Conservation (phyloP, 2,113 vertebrate genomes). For the Vanacampus margaritifer region DNA sequence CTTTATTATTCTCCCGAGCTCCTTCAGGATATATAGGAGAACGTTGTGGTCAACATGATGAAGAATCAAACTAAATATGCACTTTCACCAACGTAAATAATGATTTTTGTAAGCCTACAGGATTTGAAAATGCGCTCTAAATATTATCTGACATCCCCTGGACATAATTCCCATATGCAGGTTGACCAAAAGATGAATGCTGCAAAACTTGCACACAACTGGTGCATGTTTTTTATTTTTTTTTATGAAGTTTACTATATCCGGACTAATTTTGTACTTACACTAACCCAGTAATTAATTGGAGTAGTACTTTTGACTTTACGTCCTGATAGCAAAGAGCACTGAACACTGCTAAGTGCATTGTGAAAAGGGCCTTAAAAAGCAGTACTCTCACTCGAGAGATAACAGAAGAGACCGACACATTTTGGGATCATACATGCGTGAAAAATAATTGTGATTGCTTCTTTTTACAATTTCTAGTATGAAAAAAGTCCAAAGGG, state of each 20-base stretch:
- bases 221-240: not conserved
- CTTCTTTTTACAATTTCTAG: too few relatives aligned
- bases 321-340: too few relatives aligned
- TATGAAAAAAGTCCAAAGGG: too few relatives aligned
- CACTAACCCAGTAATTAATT: too few relatives aligned
- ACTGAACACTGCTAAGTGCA: too few relatives aligned
- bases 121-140: not conserved
- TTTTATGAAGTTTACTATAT: not conserved
- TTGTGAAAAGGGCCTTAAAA: too few relatives aligned
- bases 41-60: conserved; percentile 28
- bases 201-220: not conserved
- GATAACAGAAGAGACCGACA: too few relatives aligned
- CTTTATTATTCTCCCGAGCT: conserved; percentile 46
- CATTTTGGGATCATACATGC: too few relatives aligned
- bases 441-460: too few relatives aligned
- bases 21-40: conserved; percentile 37
- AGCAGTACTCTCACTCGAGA: too few relatives aligned
- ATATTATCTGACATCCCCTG: not conserved
- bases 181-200: not conserved
- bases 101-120: conserved; percentile 28
- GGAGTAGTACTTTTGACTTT: too few relatives aligned
- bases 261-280: too few relatives aligned
- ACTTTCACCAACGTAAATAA: conserved; percentile 54
- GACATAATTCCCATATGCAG: not conserved
- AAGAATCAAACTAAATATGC: conserved; percentile 54